Base-by-base conservation (phyloP, 2,888 invertebrate species). In the Opisthograptis luteolata region DNA sequence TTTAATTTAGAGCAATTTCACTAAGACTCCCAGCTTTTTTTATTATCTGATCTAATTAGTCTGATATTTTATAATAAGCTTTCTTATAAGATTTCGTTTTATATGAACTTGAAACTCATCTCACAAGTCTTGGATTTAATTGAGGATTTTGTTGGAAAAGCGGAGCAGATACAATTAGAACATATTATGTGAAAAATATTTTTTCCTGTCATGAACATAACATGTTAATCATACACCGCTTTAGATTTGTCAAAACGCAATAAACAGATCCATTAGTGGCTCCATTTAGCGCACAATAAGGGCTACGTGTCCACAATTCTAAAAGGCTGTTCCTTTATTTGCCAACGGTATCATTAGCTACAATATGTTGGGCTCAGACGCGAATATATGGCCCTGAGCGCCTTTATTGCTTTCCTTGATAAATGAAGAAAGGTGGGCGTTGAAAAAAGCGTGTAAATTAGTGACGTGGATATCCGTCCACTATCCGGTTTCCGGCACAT, bases 371-470 rank as follows among this genome's bases (percentile, higher is more conserved):
- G 64, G 66, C 57, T 58, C 59, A 67, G 77, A 77, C 77, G 64
- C 64, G 67, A 71, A 81, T 77, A 76, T 82, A 84, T 77, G 61
- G 66, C 66, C 60, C 64, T 61, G 67, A 60, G 66, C 65, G 61
- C 73, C 76, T 76, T 82, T 84, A 83, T 82, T 84, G 79, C 79
- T 65, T 63, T 60, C 61, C 45, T 71, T 81, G 84, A 84, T 79
- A 79, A 79, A 84, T 82, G 75, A 70, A 73, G 70, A 73, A 74
- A 68, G 69, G 68, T 66, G 62, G 67, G 35, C 64, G 58, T 56
- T 56, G 58, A 56, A 64, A 62, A 60, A 58, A 58, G 36, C 28
- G 40, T 34, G 45, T 42, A 53, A 42, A 45, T 59, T 47, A 42
- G 39, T 15, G 37, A 19, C 31, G 28, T 32, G 28, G 10, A 45